phyloP scores from a whole-genome alignment of 2,888 invertebrate genomes.

The Andrena bucephala region DNA sequence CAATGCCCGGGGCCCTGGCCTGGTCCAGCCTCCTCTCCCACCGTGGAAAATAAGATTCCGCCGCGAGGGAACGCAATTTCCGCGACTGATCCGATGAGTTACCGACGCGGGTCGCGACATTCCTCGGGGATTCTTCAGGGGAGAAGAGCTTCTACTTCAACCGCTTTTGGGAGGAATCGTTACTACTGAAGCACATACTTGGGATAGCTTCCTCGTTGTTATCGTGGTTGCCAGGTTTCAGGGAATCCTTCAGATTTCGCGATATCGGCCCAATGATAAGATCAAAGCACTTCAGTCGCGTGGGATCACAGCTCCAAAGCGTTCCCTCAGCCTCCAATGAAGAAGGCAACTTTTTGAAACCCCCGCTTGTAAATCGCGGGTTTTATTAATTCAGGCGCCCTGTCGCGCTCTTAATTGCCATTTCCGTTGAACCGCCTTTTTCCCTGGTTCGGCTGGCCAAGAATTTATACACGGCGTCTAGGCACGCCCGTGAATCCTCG shows the following conservation, averaged over 20 bases:
- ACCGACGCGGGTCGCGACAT: slow-evolving; percentile 20
- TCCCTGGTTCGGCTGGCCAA: slow-evolving; percentile 11
- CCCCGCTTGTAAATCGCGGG: slow-evolving; percentile 10
- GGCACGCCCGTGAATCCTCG: slow-evolving; percentile 45
- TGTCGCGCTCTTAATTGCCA: slow-evolving; percentile 37
- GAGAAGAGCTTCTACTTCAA: background rate
- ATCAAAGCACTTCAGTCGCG: background rate
- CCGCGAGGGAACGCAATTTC: slow-evolving; percentile 46
- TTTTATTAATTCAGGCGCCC: slow-evolving; percentile 42
- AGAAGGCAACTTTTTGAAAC: slow-evolving; percentile 5
- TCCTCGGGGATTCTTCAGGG: slow-evolving; percentile 10
- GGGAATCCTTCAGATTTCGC: no score
- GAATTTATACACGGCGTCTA: slow-evolving; percentile 27
- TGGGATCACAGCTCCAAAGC: background rate
- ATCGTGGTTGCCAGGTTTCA: no score
- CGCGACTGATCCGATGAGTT: slow-evolving; percentile 58
- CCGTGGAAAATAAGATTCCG: slow-evolving; percentile 68
- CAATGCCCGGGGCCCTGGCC: slow-evolving; percentile 51
- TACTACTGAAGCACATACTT: no score
- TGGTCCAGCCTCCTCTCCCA: slow-evolving; percentile 18
- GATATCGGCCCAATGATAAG: no score
- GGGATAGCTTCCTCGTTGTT: no score
- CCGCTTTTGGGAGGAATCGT: background rate
- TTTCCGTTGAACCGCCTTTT: slow-evolving; percentile 20
- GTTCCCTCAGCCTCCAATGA: background rate